Base-by-base conservation (phyloP, 2,113 vertebrate species). In the Podarcis muralis region DNA sequence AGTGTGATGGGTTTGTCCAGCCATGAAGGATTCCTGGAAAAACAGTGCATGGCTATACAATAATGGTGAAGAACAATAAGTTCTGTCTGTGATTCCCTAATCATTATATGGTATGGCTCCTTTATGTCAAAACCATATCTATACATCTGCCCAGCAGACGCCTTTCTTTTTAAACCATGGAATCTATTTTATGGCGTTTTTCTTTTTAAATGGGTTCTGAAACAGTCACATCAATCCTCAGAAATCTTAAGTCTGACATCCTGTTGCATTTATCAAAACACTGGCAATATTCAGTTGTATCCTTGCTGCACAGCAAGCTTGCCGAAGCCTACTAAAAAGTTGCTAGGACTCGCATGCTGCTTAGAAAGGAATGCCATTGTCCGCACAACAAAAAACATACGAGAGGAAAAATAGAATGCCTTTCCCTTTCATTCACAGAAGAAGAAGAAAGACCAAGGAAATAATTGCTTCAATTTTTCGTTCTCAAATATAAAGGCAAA, bases 61-160 rank as follows among this genome's bases (percentile, higher is more conserved):
- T 88, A 93, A 95, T 90, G 89, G 80, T 93, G 93, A 95, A 91
- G 91, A 94, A 93, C 93, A 93, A 87, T 93, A 94, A 93, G 82
- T 95, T 92, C 89, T 92, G 22, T 84, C 43, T 74, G 91, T 90
- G 84, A 89, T 90, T 95, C 95, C 90, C 91, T 94, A 95, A 95
- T 94, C 92, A 92, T 93, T 87, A 79, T 89, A 91, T 0, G 0
- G 86, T 88, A 91, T 0, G 0, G 86, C 85, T 93, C 89, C 87
- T 91, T 94, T 93, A 92, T 93, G 30, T 74, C 43, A 72, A 71
- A 22, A 23, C 43, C 43, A 66, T 82, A 65, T 66, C 57, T n/a
- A 89, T 95, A 94, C 93, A 95, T 94, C 90, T 94, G 92, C 85
- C 43, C 92, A 91, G 91, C 92, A 76, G 59, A 93, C 81, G 83